Evolutionary conservation across 2,113 vertebrate genomes (phyloP).

Genomic region (Jacana jacana): DNA sequence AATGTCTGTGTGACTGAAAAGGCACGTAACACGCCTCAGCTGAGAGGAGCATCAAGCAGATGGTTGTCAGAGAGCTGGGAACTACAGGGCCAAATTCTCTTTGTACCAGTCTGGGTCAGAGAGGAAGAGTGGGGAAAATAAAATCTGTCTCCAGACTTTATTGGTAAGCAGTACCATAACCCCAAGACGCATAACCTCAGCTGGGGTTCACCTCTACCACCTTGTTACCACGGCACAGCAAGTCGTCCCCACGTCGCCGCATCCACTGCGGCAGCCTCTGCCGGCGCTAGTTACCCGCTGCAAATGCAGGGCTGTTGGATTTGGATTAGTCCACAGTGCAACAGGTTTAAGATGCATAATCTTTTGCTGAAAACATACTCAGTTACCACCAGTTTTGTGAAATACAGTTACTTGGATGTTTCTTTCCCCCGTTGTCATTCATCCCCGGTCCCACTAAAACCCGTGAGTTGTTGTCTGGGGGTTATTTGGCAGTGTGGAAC

Average conservation of each 20-base stretch:
- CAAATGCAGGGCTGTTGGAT: background rate
- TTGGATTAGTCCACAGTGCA: background rate
- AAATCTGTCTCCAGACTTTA: background rate
- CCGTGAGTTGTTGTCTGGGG: background rate
- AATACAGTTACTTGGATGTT: background rate
- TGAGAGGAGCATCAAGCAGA: background rate
- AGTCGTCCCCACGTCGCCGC: background rate
- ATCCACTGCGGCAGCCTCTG: background rate
- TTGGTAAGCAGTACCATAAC: background rate
- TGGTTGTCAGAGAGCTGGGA: background rate
- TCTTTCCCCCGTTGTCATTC: background rate
- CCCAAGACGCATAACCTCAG: background rate
- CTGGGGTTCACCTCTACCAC: background rate
- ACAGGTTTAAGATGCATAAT: background rate
- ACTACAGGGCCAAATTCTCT: background rate
- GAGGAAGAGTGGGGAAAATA: background rate
- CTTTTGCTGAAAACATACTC: background rate
- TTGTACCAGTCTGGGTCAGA: background rate
- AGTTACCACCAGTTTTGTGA: background rate
- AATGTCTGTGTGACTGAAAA: background rate
- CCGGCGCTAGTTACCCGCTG: background rate
- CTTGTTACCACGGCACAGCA: fast-evolving
- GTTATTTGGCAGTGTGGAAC: background rate
- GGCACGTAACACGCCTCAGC: fast-evolving
- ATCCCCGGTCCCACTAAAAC: background rate